Evolutionary conservation across 2,797 vertebrate species (phyloP).

Genomic region (Gymnoscopelus microlampas): DNA sequence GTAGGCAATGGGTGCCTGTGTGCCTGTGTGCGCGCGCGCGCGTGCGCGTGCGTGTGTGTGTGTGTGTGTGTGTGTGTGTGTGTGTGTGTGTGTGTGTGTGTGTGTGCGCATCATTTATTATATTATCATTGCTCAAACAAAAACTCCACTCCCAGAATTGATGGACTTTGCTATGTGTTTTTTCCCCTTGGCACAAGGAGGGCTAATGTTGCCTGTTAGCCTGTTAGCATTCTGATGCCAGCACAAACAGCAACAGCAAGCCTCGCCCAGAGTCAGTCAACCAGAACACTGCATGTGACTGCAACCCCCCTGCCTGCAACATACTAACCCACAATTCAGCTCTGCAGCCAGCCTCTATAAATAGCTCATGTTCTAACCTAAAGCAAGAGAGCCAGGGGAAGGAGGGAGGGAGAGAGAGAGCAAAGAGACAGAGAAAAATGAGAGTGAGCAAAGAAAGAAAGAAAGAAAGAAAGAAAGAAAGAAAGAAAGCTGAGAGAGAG

Average conservation of each 20-base stretch:
- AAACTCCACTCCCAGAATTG: not conserved
- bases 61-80: slow-evolving; percentile 3
- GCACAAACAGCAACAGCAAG: not conserved
- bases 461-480: slow-evolving; percentile 11
- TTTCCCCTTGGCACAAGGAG: not conserved
- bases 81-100: not conserved
- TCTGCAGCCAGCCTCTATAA: slow-evolving; percentile 64
- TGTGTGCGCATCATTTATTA: no score
- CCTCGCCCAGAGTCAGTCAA: slow-evolving; percentile 5
- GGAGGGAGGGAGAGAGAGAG: slow-evolving; percentile 18
- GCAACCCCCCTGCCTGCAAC: slow-evolving; percentile 62
- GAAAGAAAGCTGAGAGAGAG: slow-evolving; percentile 3
- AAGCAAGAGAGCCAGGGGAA: slow-evolving; percentile 27
- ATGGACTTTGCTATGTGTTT: not conserved
- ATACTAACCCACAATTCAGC: slow-evolving; percentile 77
- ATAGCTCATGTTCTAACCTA: slow-evolving; percentile 73
- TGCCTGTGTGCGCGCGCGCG: slow-evolving; percentile 10
- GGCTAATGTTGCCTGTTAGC: not conserved
- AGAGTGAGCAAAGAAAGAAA: slow-evolving; percentile 25
- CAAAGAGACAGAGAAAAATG: not conserved
- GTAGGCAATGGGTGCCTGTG: not conserved
- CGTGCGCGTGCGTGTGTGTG: not conserved
- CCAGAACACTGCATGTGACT: slow-evolving; percentile 28
- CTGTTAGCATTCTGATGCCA: not conserved
- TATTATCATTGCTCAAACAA: not conserved